Evolutionary conservation across 2,113 vertebrate genomes (phyloP), one percentile per base, ranked within the genome.

Genomic region (Oryzias javanicus): DNA sequence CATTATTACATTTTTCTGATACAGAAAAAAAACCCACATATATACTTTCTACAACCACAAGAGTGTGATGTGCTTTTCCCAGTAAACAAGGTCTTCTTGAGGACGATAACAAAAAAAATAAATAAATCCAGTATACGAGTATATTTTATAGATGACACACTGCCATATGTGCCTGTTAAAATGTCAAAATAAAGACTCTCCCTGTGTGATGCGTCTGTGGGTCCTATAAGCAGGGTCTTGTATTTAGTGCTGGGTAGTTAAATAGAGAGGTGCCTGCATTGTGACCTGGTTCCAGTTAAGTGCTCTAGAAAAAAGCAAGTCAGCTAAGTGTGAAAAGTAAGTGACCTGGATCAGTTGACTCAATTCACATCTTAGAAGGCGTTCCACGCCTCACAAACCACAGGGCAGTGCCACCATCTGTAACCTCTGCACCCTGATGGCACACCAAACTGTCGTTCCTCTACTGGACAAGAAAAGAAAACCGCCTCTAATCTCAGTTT

Each of bases 341-440:
- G 90, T 86, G 90, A 84, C 90, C 90, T 84, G 76, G 76, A 82
- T 90, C 87, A 83, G 86, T 86, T 92, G 91, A 92, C 81, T 85
- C 86, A 85, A 88, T 89, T 68, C 91, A 89, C 78, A 80, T 89
- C 90, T 87, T 86, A 86, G 90, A 90, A 89, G 85, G 68, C 71
- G 70, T 61, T 70, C 27, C 67, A 64, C 17, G 1, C 77, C 77
- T 42, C 49, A 64, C 46, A 2, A 27, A 83, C 60, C 49, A 70
- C 72, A 74, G 74, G 82, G 70, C 74, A 57, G 49, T 1, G 76
- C 80, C 20, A 83, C 80, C 80, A 78, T 86, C 85, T 64, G 90
- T 90, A 87, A 77, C 50, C 70, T 63, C 60, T 42, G 22, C 63
- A 55, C 51, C 16, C 4, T 16, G 14, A 56, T 55, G 17, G 53